phyloP scores from a whole-genome alignment of 2,797 vertebrate species.

The Hoplostethus mediterraneus region DNA sequence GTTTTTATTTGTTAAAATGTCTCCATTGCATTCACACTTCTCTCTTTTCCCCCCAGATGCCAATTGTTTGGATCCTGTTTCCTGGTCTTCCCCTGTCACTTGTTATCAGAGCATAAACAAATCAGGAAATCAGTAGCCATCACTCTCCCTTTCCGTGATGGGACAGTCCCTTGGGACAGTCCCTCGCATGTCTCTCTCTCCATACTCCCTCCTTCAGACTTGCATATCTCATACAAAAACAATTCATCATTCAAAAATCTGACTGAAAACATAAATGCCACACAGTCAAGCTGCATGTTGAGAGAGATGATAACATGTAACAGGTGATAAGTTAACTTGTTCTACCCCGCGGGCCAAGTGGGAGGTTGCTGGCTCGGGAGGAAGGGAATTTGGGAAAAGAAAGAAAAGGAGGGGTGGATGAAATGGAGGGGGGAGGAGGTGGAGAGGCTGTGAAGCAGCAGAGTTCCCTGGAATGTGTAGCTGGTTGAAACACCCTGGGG shows the following conservation, averaged over 20 bases:
- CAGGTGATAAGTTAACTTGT: too few species aligned
- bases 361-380: too few species aligned
- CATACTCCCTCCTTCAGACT: neutral
- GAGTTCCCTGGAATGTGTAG: conserved; percentile 72
- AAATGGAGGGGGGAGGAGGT: neutral
- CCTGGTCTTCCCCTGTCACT: conserved; percentile 11
- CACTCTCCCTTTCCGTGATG: neutral
- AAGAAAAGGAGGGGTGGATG: too few species aligned
- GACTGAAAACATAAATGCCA: conserved; percentile 13
- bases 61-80: conserved; percentile 20
- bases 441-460: conserved; percentile 6
- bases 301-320: too few species aligned
- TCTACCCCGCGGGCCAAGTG: too few species aligned
- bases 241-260: conserved; percentile 13
- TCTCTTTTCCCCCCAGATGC: conserved; percentile 25
- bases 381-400: too few species aligned
- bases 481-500: conserved; percentile 51
- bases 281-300: neutral
- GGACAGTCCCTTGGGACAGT: neutral
- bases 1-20: neutral
- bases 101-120: conserved; percentile 41
- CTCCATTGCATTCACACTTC: neutral
- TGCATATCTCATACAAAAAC: neutral
- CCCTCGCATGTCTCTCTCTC: neutral
- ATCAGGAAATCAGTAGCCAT: conserved; percentile 34